Conservation (phyloP, 1,140 invertebrate genomes). For the Pogonognathellus flavescens region DNA sequence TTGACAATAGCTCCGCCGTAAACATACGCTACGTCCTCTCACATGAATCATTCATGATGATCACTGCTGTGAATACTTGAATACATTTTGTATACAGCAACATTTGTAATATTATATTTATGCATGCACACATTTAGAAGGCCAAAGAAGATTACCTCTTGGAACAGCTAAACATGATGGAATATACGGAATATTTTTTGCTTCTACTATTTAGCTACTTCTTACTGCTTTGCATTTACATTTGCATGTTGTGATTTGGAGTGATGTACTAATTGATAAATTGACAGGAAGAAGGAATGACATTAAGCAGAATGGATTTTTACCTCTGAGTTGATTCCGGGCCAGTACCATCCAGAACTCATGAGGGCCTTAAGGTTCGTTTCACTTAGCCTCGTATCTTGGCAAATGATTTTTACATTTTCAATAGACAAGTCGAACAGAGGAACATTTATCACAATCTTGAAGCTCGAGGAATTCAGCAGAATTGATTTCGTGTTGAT, state of each 20-base stretch:
- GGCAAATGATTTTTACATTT: constrained; percentile 56
- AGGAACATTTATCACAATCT: constrained; percentile 60
- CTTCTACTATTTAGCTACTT: no score
- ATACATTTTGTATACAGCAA: no score
- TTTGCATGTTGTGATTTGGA: background rate
- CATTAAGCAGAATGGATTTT: background rate
- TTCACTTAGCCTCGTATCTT: background rate
- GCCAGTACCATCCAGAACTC: constrained; percentile 51
- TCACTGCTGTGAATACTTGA: no score
- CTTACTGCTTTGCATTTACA: no score
- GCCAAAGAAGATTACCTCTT: no score
- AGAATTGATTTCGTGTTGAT: constrained; percentile 9
- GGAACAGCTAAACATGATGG: no score
- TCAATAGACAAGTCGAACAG: constrained; percentile 25
- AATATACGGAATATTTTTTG: no score
- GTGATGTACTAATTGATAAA: background rate
- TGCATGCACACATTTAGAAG: no score
- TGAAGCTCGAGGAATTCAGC: constrained; percentile 27
- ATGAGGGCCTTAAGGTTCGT: constrained; percentile 10
- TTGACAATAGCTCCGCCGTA: no score
- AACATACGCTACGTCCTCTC: no score
- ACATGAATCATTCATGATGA: no score
- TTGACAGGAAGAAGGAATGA: background rate
- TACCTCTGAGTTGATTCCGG: constrained; percentile 56
- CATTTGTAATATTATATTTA: no score